A percentile compares a stretch with the other conserved stretches of the same genome.
Conservation (phyloP, 2,113 vertebrate genomes). For the Notiomystis cincta region DNA sequence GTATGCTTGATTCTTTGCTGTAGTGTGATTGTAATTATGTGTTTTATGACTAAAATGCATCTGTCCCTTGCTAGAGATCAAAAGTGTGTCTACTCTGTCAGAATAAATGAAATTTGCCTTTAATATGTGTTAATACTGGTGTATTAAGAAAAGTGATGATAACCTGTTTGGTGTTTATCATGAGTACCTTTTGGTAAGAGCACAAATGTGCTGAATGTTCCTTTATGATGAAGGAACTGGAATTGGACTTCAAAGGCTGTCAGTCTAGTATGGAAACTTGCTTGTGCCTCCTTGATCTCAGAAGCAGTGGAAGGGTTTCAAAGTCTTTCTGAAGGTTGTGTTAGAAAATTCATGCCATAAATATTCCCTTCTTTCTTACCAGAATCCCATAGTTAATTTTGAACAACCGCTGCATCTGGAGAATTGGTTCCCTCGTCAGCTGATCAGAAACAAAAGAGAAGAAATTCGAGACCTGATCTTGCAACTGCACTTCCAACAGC, state of each 20-base stretch:
- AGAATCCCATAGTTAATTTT: conserved; percentile 94
- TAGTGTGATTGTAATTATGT: background rate
- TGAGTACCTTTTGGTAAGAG: background rate
- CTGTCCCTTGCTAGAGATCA: background rate
- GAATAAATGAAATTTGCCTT: background rate
- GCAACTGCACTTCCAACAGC: conserved; percentile 85
- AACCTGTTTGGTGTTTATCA: background rate
- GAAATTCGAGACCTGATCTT: conserved; percentile 90
- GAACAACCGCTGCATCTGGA: conserved; percentile 86
- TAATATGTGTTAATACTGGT: background rate
- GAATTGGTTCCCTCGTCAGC: conserved; percentile 88
- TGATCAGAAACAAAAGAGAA: conserved; percentile 89
- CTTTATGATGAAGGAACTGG: background rate
- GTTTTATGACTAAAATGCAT: background rate
- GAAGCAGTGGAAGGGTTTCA: background rate
- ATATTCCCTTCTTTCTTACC: conserved; percentile 34
- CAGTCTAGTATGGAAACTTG: background rate
- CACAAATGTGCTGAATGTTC: no score
- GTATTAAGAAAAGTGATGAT: background rate
- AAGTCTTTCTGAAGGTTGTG: background rate
- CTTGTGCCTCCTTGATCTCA: background rate
- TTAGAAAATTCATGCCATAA: background rate
- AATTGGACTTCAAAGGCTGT: background rate
- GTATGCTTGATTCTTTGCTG: background rate
- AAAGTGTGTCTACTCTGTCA: background rate